Conservation (phyloP, 1,140 invertebrate genomes). For the Dreissena rostriformis region DNA sequence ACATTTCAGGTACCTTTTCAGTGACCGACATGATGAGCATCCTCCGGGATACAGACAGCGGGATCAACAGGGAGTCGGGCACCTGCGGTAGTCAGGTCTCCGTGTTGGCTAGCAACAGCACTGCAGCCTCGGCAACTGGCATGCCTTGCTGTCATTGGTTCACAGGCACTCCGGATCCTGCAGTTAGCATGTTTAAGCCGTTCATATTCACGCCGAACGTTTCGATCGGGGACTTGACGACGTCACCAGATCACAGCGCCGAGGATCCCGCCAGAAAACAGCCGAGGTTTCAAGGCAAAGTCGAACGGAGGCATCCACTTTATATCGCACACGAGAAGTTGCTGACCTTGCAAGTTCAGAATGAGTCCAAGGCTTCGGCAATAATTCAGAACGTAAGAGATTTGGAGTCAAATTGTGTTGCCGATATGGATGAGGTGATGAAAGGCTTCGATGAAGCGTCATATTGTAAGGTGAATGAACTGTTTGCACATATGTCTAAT, state of each 20-base stretch:
- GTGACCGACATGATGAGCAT: slow-evolving; percentile 88
- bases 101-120: slow-evolving; percentile 71
- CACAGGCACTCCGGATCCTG: slow-evolving; percentile 91
- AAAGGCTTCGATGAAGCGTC: slow-evolving; percentile 66
- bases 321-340: slow-evolving; percentile 84
- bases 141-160: slow-evolving; percentile 88
- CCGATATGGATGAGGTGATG: slow-evolving; percentile 75
- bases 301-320: slow-evolving; percentile 84
- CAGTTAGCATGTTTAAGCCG: slow-evolving; percentile 90
- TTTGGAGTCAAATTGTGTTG: slow-evolving; percentile 74
- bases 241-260: slow-evolving; percentile 80
- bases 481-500: slow-evolving; percentile 73
- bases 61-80: slow-evolving; percentile 84
- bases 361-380: slow-evolving; percentile 68
- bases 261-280: slow-evolving; percentile 68
- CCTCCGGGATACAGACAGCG: slow-evolving; percentile 86
- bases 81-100: slow-evolving; percentile 86
- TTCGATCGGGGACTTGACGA: slow-evolving; percentile 64
- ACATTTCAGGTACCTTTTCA: slow-evolving; percentile 82
- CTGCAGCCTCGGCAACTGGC: slow-evolving; percentile 44
- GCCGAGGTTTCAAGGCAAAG: slow-evolving; percentile 80
- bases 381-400: slow-evolving; percentile 69
- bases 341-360: slow-evolving; percentile 69
- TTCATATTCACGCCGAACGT: slow-evolving; percentile 88
- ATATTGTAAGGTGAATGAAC: slow-evolving; percentile 64